Evolutionary conservation across 1,140 invertebrate genomes (phyloP).

Genomic region (Drosophila sp.): DNA sequence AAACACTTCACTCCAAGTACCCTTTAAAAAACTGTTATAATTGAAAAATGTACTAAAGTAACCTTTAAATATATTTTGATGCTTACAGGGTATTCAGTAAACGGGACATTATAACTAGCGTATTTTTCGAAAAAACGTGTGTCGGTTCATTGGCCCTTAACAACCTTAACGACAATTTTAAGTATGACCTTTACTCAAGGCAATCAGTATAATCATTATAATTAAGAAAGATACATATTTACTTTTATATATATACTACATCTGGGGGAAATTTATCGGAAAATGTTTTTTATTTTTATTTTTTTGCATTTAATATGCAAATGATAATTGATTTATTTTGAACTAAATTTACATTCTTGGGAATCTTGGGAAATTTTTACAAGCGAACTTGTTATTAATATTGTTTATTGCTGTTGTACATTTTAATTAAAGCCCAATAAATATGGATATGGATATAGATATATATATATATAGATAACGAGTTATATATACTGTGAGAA

Average conservation of each 20-base stretch:
- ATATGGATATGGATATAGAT: constrained; percentile 16
- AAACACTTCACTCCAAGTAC: too few relatives aligned
- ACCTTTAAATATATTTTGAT: not conserved
- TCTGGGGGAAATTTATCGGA: not conserved
- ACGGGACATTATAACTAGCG: not conserved
- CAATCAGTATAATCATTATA: not conserved
- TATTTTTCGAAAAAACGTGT: not conserved
- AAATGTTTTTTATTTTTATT: constrained; percentile 20
- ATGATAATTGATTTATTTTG: constrained; percentile 53
- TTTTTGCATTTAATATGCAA: constrained; percentile 37
- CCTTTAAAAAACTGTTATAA: too few relatives aligned
- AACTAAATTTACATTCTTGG: constrained; percentile 57
- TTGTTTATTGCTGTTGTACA: constrained; percentile 34
- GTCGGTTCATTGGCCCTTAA: constrained; percentile 27
- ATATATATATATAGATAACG: constrained; percentile 5
- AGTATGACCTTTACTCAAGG: constrained; percentile 20
- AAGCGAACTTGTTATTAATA: constrained; percentile 44
- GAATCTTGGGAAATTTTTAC: constrained; percentile 65
- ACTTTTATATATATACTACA: not conserved
- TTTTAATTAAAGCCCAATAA: constrained; percentile 38
- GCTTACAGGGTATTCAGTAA: not conserved
- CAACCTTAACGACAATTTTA: constrained; percentile 34
- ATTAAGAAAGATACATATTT: not conserved
- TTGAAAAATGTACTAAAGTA: too few relatives aligned
- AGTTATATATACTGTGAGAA: constrained; percentile 29